Evolutionary conservation across 2,797 vertebrate species (phyloP).

Genomic region (Phaenicophaeus curvirostris): DNA sequence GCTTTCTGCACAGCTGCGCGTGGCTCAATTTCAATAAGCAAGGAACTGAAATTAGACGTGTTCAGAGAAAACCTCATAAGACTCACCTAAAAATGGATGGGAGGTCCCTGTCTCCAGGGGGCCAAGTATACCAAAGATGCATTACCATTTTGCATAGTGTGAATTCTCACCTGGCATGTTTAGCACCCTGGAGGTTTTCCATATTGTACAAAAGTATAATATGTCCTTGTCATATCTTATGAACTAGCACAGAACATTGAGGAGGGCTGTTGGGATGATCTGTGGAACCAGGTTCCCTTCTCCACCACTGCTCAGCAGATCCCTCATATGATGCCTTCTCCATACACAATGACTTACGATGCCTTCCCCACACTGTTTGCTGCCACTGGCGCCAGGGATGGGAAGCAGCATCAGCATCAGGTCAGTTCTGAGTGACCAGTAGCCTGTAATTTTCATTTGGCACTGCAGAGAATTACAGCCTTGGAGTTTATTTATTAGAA

Average conservation of each 20-base stretch:
- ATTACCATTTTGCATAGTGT: neutral
- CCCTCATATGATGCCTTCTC: neutral
- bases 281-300: neutral
- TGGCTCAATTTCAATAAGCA: neutral
- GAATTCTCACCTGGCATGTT: neutral
- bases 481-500: conserved; percentile 25
- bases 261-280: neutral
- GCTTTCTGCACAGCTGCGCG: neutral
- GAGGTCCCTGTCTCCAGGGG: neutral
- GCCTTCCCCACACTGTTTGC: fast-evolving
- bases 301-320: neutral
- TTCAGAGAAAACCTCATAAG: neutral
- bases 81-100: neutral
- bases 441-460: conserved; percentile 24
- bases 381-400: neutral
- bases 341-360: fast-evolving
- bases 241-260: neutral
- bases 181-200: neutral
- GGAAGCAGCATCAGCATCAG: neutral
- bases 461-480: conserved; percentile 12
- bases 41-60: neutral
- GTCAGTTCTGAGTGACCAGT: neutral
- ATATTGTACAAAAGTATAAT: neutral
- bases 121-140: fast-evolving
- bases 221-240: neutral